Evolutionary conservation across 2,113 vertebrate species (phyloP), one percentile per base, ranked within the genome.

Genomic region (Stegostoma tigrinum): DNA sequence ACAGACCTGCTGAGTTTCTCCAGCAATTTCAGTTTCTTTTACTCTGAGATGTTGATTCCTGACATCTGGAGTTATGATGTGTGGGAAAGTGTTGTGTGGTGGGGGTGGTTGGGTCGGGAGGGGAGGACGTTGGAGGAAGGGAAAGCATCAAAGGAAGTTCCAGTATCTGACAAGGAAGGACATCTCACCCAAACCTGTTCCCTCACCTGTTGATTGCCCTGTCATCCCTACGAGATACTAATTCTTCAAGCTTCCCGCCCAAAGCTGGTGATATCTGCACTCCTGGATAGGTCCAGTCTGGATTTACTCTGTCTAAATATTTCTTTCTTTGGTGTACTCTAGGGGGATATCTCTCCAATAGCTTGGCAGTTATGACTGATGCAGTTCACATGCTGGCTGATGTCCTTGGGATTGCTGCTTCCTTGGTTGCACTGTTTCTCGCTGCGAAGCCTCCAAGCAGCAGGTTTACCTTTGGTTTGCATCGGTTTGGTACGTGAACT

Each of bases 291-390:
- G 52, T 55, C 17, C 48, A 17, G 48, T 15, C 86, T 89, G 86
- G 30, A 61, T 38, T 67, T 5, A 64, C 30, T 34, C 14, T 61
- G 55, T 91, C 85, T 61, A 93, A 93, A n/a, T 38, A 34, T 38
- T 38, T 66, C n/a, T 66, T 93, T 21, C 52, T 90, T 90, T 90
- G 42, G 34, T 89, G 8, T 89, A 34, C 30, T 89, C 7, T 24
- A 98, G 99, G 99, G 97, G 99, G 99, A 96, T 99, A 99, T 96
- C 94, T 99, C 95, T 98, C 99, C 89, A 99, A 99, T 97, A 99
- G 99, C 96, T 97, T 99, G 95, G 99, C 99, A 95, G 98, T 99
- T 95, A 99, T 99, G 99, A 99, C 98, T 2, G 99, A 99, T 96
- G 99, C 99, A 0, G 97, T 99, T 96, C 99, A 99, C 97, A 99